Base-by-base conservation (phyloP, 2,888 invertebrate species). In the Drosophila lacicola region DNA sequence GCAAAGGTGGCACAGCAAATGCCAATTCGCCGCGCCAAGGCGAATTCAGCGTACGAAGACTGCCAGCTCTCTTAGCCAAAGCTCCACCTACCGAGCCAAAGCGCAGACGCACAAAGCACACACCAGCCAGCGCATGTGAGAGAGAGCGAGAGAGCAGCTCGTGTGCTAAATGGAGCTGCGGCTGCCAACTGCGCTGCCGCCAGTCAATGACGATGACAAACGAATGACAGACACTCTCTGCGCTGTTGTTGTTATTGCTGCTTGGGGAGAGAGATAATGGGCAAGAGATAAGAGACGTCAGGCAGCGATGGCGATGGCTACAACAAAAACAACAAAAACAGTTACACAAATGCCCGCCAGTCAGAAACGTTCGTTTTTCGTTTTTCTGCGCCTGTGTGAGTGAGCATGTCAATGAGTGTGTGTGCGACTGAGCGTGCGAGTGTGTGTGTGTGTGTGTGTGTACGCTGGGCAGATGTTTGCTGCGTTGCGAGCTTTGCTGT, bases 261-360 rank as follows among this genome's bases (percentile, higher is more conserved):
- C 37, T 50, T 61, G 57, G 67, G 60, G 82, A 80, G 88, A 85
- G 85, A 92, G 92, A 91, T 91, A 91, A 91, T 92, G 90, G 66
- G 81, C 78, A 88, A 89, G 87, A 92, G 91, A 91, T 91, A 91
- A 91, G 90, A 88, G 90, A 85, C 89, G 89, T 71, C 83, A 85
- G 88, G 71, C 82, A 80, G 74, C 78, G 81, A 80, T 80, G 78
- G 80, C 89, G 87, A 85, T 79, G 71, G 3, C 61, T 62, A 34
- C 46, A 51, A 11, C 53, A 36, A 39, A 45, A 65, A 58, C 71
- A 55, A 72, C 61, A 56, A 74, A 70, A 44, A 64, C 61, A 46
- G 62, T 67, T 68, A 84, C 71, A 80, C 74, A 55, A 85, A 89
- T 88, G 90, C 91, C 91, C 90, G 90, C 90, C 91, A 91, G 90